Conservation (phyloP, 2,888 invertebrate genomes). For the Cephus nigrinus region DNA sequence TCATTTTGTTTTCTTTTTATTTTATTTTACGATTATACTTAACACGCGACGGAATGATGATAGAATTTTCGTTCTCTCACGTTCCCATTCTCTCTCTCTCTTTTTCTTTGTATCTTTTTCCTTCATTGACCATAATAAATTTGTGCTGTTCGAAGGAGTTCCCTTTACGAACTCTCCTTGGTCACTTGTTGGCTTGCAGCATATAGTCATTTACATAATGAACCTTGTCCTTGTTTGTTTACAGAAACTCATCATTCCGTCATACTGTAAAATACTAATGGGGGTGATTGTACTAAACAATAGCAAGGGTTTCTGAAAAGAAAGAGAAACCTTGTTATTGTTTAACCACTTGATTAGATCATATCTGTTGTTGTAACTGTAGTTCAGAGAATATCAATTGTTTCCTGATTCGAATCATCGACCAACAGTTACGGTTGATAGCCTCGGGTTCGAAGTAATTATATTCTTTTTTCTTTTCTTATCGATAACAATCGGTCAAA, state of each 20-base stretch:
- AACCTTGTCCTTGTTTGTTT: neutral
- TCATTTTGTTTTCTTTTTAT: neutral
- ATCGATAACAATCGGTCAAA: neutral
- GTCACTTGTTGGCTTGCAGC: neutral
- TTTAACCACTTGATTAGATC: neutral
- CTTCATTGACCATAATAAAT: neutral
- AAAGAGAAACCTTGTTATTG: neutral
- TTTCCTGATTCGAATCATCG: neutral
- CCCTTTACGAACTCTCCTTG: neutral
- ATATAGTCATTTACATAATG: neutral
- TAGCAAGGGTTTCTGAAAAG: neutral
- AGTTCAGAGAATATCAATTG: neutral
- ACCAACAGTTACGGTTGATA: neutral
- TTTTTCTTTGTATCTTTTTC: neutral
- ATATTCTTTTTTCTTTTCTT: neutral
- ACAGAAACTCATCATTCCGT: neutral
- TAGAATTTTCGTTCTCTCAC: neutral
- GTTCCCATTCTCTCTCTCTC: neutral
- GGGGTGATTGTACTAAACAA: neutral
- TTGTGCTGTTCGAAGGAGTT: neutral
- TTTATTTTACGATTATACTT: neutral
- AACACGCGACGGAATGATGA: neutral
- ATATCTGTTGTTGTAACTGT: neutral
- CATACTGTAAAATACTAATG: neutral
- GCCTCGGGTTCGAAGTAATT: neutral